Evolutionary conservation across 2,888 invertebrate genomes (phyloP).

Genomic region (Drosophila emarginata): DNA sequence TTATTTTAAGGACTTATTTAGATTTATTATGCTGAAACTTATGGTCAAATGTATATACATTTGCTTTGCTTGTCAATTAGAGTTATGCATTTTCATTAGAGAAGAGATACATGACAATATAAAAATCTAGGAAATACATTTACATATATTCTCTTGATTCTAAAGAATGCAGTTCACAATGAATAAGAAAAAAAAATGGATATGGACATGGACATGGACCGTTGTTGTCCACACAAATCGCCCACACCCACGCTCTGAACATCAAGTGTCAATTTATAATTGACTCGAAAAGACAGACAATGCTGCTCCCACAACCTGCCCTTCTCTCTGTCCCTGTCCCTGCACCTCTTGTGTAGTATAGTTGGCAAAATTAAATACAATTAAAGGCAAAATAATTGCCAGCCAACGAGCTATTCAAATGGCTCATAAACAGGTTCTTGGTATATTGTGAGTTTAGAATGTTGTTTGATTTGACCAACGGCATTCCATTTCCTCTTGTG

Average conservation of each 20-base stretch:
- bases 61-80: no score
- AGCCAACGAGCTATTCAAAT: slow-evolving; percentile 23
- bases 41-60: no score
- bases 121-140: not conserved
- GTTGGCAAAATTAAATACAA: slow-evolving; percentile 48
- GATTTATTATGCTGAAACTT: no score
- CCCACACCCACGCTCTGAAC: slow-evolving; percentile 26
- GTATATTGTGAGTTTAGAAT: slow-evolving; percentile 51
- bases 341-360: not conserved
- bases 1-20: no score
- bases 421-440: slow-evolving; percentile 59
- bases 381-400: slow-evolving; percentile 58
- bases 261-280: slow-evolving; percentile 37
- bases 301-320: not conserved
- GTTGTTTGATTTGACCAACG: slow-evolving; percentile 39
- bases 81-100: no score
- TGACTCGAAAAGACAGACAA: slow-evolving; percentile 16
- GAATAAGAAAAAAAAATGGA: not conserved
- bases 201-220: not conserved
- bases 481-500: slow-evolving; percentile 24
- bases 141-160: no score
- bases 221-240: slow-evolving; percentile 9
- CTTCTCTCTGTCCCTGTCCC: slow-evolving; percentile 1
- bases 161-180: not conserved
- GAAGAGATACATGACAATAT: not conserved